These are phyloP conservation scores for Dryadula phaetusa DNA, from an alignment of 2,888 invertebrate species.

Conservation along the genomic window DNA sequence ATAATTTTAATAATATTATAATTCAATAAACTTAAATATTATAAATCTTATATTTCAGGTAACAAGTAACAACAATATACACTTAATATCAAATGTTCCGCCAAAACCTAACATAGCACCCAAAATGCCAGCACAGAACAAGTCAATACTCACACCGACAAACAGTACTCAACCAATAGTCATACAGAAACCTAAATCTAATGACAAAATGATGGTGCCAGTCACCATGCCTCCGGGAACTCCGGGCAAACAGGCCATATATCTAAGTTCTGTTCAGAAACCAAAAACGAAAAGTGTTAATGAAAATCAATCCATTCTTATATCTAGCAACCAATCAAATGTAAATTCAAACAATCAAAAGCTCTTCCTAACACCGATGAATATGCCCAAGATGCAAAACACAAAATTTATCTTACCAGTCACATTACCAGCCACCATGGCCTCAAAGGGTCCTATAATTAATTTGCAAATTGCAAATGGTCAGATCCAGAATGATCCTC, in stretches of 20 bases:
- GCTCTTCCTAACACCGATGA: constrained; percentile 83
- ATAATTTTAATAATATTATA: not conserved
- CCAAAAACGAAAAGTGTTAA: constrained; percentile 64
- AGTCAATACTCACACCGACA: constrained; percentile 71
- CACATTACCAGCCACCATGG: constrained; percentile 81
- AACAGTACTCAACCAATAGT: constrained; percentile 81
- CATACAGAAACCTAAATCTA: constrained; percentile 81
- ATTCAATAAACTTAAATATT: not conserved
- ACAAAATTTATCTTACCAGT: constrained; percentile 83
- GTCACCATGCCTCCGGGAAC: constrained; percentile 73
- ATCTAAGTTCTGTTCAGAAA: constrained; percentile 84
- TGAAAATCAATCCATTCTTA: constrained; percentile 76
- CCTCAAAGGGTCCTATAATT: constrained; percentile 85
- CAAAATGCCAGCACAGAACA: constrained; percentile 65
- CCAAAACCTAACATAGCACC: constrained; percentile 75
- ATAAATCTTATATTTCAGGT: constrained; percentile 63
- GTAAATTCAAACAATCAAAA: constrained; percentile 79
- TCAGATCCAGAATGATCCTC: constrained; percentile 85
- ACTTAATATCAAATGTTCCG: constrained; percentile 73
- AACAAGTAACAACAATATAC: constrained; percentile 72
- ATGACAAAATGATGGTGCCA: constrained; percentile 79
- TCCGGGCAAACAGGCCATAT: constrained; percentile 78
- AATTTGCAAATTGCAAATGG: constrained; percentile 88
- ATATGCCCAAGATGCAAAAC: constrained; percentile 83
- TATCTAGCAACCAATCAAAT: constrained; percentile 75